Base-by-base conservation (phyloP, 2,113 vertebrate species). In the Chlorocebus sabaeus region DNA sequence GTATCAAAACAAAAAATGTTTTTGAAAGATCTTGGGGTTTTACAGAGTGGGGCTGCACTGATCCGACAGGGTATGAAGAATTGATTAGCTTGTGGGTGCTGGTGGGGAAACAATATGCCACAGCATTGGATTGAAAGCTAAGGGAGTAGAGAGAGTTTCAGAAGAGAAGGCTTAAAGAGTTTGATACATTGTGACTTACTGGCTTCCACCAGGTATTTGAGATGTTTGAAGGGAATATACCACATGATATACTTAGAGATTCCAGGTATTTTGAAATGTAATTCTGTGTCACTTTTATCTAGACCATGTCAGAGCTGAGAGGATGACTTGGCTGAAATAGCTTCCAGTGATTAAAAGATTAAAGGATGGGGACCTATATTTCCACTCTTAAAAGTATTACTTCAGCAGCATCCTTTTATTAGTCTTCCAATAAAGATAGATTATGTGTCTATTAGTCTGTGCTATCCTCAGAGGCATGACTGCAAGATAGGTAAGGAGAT, bases 11-110 rank as follows among this genome's bases (percentile, higher is more conserved):
- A 64, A 64, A 64, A 64, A 30, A 64, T 40, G 20, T 38, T 97
- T 86, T 97, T 84, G 87, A 89, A 94, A 97, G 81, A n/a, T 55
- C 38, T 89, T 85, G 2, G n/a, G 8, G 73, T 87, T 95, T 97
- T 89, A 70, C 9, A 61, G 32, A 32, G 35, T 82, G 45, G 35
- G 27, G 13, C 57, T 87, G 9, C 50, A 55, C 35, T 91, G 72
- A 27, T 85, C 4, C 38, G 23, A 64, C 22, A 95, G 22, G 3
- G 6, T 75, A 16, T 85, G 57, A 90, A 30, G 38, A 90, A 78
- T 55, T 43, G 32, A 43, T 89, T 61, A 75, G 10, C 40, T 96
- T 40, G 1, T 78, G 32, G 27, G 7, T 72, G 7, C 16, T 80
- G 6, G 8, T 59, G 7, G n/a, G 2, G 45, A 89, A 79, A 52